phyloP scores from a whole-genome alignment of 2,113 vertebrate species.

The Scalopus aquaticus region DNA sequence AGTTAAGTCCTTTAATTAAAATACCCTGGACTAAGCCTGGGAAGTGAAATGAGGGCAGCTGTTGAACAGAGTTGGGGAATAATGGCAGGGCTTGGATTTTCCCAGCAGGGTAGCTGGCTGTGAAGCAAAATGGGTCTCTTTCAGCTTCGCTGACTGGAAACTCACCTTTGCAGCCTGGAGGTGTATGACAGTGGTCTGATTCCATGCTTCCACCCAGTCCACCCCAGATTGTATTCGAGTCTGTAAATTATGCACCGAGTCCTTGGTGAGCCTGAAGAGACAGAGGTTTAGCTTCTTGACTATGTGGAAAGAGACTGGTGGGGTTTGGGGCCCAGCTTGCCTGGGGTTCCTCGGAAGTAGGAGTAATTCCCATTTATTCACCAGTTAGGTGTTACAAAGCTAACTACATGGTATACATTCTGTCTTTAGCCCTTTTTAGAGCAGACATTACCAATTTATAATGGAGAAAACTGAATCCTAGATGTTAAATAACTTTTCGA shows the following conservation, averaged over 20 bases:
- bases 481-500: neutral
- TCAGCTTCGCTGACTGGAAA: neutral
- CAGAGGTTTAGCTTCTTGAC: neutral
- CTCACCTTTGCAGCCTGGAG: slow-evolving; percentile 85
- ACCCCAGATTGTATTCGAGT: slow-evolving; percentile 78
- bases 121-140: neutral
- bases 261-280: slow-evolving; percentile 79
- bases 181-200: slow-evolving; percentile 83
- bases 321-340: neutral
- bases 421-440: neutral
- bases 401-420: neutral
- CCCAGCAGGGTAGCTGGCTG: neutral
- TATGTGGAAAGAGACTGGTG: neutral
- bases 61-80: neutral
- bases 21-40: slow-evolving; percentile 44
- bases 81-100: neutral
- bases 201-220: slow-evolving; percentile 82
- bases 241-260: slow-evolving; percentile 78
- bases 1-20: slow-evolving; percentile 73
- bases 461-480: neutral
- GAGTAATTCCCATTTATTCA: neutral
- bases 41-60: slow-evolving; percentile 36
- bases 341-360: neutral
- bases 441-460: neutral
- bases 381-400: neutral